A percentile compares a stretch with the other conserved stretches of the same genome.
These are phyloP conservation scores for Telmatherina bonti DNA, from an alignment of 2,797 vertebrate species.

Conservation along the genomic window DNA sequence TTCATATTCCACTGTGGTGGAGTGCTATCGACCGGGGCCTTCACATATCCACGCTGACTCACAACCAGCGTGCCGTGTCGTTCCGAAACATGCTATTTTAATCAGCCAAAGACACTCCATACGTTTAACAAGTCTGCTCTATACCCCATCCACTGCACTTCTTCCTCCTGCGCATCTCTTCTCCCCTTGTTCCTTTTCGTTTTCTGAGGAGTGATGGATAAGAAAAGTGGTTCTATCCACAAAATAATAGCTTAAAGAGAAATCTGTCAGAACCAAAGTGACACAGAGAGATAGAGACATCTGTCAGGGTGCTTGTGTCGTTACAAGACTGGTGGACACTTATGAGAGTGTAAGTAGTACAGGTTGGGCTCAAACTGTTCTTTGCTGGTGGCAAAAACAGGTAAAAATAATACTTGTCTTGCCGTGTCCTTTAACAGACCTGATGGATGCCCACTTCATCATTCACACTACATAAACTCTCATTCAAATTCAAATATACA, in stretches of 20 bases:
- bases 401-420: constrained; percentile 39
- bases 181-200: constrained; percentile 8
- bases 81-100: constrained; percentile 72
- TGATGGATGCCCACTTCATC: constrained; percentile 24
- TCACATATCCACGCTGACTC: constrained; percentile 57
- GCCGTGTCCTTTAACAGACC: constrained; percentile 18
- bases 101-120: constrained; percentile 57
- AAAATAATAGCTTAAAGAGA: constrained; percentile 63
- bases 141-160: constrained; percentile 25
- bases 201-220: constrained; percentile 57
- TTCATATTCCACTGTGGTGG: constrained; percentile 79
- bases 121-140: constrained; percentile 49
- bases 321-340: constrained; percentile 63
- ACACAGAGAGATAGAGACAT: constrained; percentile 59
- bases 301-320: constrained; percentile 51
- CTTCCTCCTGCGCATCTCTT: constrained; percentile 20
- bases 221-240: constrained; percentile 66
- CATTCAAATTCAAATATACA: constrained; percentile 29
- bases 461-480: constrained; percentile 28
- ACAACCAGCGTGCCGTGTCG: constrained; percentile 39
- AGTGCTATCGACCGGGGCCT: constrained; percentile 80
- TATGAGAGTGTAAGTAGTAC: constrained; percentile 47
- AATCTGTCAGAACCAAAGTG: constrained; percentile 68
- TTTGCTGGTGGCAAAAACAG: constrained; percentile 41
- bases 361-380: constrained; percentile 43